Evolutionary conservation across 2,113 vertebrate genomes (phyloP).

Genomic region (Sprattus sprattus): DNA sequence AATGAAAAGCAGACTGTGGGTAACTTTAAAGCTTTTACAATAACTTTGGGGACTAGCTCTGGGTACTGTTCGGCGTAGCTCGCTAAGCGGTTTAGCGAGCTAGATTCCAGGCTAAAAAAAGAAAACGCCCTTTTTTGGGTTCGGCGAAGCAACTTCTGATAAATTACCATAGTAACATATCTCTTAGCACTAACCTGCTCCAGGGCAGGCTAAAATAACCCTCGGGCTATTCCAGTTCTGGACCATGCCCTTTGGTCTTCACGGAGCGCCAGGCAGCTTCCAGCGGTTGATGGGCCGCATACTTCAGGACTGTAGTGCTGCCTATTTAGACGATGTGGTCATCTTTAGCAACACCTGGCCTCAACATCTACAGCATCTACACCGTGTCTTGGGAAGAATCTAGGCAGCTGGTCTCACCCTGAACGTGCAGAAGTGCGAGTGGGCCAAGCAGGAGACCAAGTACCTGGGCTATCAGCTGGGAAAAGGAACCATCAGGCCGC

Average conservation of each 20-base stretch:
- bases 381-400: not conserved
- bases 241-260: not conserved
- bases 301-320: not conserved
- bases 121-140: too few species aligned
- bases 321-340: conserved; percentile 12
- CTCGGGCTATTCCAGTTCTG: not conserved
- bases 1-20: too few species aligned
- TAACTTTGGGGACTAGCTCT: too few species aligned
- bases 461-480: conserved; percentile 28
- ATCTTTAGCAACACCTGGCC: conserved; percentile 20
- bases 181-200: too few species aligned
- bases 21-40: too few species aligned
- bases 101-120: too few species aligned
- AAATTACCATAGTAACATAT: too few species aligned
- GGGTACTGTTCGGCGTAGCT: too few species aligned
- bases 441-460: not conserved
- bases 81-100: too few species aligned
- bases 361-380: conserved; percentile 20
- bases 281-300: conserved; percentile 18
- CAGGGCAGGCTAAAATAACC: too few species aligned
- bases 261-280: not conserved
- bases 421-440: conserved; percentile 13
- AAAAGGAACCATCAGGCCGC: not conserved
- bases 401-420: not conserved
- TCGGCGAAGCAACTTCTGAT: too few species aligned